Evolutionary conservation across 1,140 invertebrate species (phyloP), one percentile per base, ranked within the genome.

Genomic region (Drosophila rufa): DNA sequence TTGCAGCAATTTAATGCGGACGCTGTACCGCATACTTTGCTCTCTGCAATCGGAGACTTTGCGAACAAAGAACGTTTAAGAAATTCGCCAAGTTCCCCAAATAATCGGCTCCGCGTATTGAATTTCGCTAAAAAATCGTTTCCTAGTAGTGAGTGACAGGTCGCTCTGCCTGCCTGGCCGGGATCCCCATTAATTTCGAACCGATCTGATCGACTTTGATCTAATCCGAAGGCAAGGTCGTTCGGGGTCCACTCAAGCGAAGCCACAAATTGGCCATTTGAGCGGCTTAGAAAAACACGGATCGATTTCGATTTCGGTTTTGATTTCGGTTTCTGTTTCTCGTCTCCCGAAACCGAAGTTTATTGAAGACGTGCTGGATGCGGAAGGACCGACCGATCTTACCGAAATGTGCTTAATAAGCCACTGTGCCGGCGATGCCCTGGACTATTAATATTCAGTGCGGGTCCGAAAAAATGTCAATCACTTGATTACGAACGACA

Each of bases 171-270:
- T n/a, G 30, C 19, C 22, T 40, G 62, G 47, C 22, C 47, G 62
- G 61, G 61, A 70, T 69, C 67, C 40, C 67, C 67, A 70, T 70
- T 70, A 68, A 68, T 33, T 70, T 56, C 25, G 64, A 33, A 33
- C 33, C 42, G 67, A 70, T 40, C 60, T 50, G 53, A 75, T 76
- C 75, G 75, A 75, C 68, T 80, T 75, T 70, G 67, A 86, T 81
- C 85, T 79, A 64, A 84, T 81, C 82, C 82, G 78, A 60, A 67
- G 70, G 60, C 82, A 85, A 85, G 78, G 82, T 85, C 82, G 65
- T 75, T 64, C 43, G 65, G 22, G 48, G 65, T 75, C 55, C 67
- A 51, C 67, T 85, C 73, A 70, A 74, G 75, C 79, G 75, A 53
- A 80, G 59, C 62, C 25, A 30, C 62, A 68, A 75, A 76, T 76